Conservation (phyloP, 2,113 vertebrate genomes). For the Lates calcarifer region DNA sequence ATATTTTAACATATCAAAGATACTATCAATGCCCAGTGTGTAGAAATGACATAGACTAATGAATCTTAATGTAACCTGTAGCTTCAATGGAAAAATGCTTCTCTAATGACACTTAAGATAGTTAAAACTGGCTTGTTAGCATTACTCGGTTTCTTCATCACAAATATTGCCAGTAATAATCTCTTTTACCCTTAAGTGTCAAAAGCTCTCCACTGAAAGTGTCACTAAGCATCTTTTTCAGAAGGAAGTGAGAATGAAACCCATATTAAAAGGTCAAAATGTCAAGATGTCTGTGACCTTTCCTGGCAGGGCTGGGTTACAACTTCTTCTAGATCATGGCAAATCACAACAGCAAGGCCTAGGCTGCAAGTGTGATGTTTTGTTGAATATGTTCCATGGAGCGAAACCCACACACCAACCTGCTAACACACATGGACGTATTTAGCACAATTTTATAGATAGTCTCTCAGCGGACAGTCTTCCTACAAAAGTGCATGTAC, state of each 20-base stretch:
- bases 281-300: background rate
- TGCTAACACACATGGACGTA: background rate
- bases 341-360: background rate
- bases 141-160: background rate
- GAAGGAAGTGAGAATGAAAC: background rate
- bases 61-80: background rate
- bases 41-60: background rate
- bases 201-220: background rate
- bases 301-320: background rate
- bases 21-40: background rate
- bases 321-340: background rate
- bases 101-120: background rate
- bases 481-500: slow-evolving; percentile 23
- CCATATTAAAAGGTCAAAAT: background rate
- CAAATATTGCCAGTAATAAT: background rate
- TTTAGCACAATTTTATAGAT: slow-evolving; percentile 28
- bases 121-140: background rate
- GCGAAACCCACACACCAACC: slow-evolving; percentile 4
- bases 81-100: background rate
- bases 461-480: slow-evolving; percentile 5
- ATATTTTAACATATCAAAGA: background rate
- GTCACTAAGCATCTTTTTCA: background rate
- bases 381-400: slow-evolving; percentile 4
- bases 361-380: background rate
- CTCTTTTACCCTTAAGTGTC: background rate